Base-by-base conservation (phyloP, 2,797 vertebrate species). In the Sebastes itinus region DNA sequence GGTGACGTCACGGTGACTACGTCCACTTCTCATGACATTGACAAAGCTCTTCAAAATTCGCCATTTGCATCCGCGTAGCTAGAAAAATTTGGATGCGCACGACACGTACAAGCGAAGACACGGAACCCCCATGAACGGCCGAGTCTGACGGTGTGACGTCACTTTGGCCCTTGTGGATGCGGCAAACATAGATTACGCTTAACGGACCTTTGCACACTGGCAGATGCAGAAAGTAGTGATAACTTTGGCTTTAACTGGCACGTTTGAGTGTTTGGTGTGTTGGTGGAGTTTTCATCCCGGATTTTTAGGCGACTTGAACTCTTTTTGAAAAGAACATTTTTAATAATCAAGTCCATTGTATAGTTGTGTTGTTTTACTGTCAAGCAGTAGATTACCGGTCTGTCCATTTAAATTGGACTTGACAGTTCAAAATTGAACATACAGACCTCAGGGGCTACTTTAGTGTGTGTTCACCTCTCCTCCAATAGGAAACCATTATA, bases 131-230 rank as follows among this genome's bases (percentile, higher is more conserved):
- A 46, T 7, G 42, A 49, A 20, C 7, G 18, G 18, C 18, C 18
- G 46, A 49, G 1, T 49, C 18, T 49, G 46, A 20, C 18, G 7
- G 46, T 20, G 46, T 0, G 46, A 49, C 18, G 8, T 52, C 46
- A n/a, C 18, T n/a, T 52, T 0, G 7, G 46, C 18, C 46, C 18
- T 52, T 52, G 8, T 9, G 18, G 46, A 9, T 18, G 16, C 16
- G 42, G 42, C 42, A 46, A 18, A 0, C 42, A 8, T 46, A 46
- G 42, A 20, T 52, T 52, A 52, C 46, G 0, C 46, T 52, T 52
- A n/a, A 52, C 0, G 18, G 46, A 20, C 46, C 18, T 52, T 52
- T 20, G 4, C 46, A 52, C 0, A 52, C 46, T 52, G 0, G 46
- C 7, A n/a, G 18, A 52, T 0, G 4, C 46, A 52, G 46, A 52